A percentile compares a stretch with the other conserved stretches of the same genome.
These are phyloP conservation scores for Synergus umbraculus DNA, from an alignment of 2,888 invertebrate genomes.

Conservation along the genomic window DNA sequence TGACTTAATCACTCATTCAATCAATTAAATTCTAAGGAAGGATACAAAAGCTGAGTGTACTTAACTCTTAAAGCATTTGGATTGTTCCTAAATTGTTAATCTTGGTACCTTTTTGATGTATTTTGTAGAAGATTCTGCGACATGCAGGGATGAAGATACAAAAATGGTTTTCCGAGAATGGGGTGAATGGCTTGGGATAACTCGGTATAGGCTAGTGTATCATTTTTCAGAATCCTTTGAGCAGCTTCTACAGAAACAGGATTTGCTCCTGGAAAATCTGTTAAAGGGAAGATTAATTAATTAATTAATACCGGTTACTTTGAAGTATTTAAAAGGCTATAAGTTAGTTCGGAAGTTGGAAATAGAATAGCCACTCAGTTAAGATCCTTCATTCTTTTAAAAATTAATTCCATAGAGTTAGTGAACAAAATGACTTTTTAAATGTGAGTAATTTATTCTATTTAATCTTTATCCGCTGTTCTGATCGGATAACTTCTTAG, in stretches of 20 bases:
- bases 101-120: slow-evolving; percentile 66
- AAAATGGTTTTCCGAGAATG: slow-evolving; percentile 68
- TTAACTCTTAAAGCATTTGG: no score
- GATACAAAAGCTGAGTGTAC: no score
- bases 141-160: slow-evolving; percentile 73
- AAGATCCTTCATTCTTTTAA: not conserved
- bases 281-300: slow-evolving; percentile 44
- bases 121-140: slow-evolving; percentile 67
- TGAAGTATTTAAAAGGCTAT: not conserved
- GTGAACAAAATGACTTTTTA: not conserved
- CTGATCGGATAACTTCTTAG: slow-evolving; percentile 57
- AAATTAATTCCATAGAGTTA: not conserved
- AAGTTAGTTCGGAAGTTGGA: not conserved
- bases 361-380: no score
- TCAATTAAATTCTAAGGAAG: no score
- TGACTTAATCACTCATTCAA: no score
- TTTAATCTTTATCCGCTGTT: not conserved
- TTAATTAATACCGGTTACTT: not conserved
- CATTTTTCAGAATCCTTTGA: slow-evolving; percentile 59
- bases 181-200: slow-evolving; percentile 75
- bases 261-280: slow-evolving; percentile 73
- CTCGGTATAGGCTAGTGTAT: slow-evolving; percentile 66
- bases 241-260: slow-evolving; percentile 68
- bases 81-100: no score
- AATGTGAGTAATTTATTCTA: not conserved